Conservation (phyloP, 2,888 invertebrate genomes). For the Drosophila paranaensis region DNA sequence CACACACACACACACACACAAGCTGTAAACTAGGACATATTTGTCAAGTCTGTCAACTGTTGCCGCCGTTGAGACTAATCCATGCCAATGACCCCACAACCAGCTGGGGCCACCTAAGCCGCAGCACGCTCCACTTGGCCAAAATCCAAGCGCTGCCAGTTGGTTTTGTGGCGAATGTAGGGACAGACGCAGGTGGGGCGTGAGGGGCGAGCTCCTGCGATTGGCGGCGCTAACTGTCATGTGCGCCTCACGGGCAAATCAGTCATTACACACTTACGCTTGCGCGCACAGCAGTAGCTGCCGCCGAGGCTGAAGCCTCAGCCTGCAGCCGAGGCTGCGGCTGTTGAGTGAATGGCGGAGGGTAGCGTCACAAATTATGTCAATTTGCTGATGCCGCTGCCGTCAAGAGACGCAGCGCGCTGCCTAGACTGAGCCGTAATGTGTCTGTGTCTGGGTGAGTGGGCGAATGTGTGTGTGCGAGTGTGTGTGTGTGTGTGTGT, state of each 20-base stretch:
- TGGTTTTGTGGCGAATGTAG: conserved; percentile 53
- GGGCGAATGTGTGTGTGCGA: not conserved
- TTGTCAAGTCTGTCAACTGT: conserved; percentile 70
- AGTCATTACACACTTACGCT: conserved; percentile 78
- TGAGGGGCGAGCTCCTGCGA: conserved; percentile 16
- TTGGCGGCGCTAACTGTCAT: conserved; percentile 50
- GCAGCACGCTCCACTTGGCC: conserved; percentile 77
- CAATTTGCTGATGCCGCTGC: conserved; percentile 67
- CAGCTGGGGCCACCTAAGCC: conserved; percentile 73
- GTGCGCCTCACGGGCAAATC: conserved; percentile 73
- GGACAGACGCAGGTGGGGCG: not conserved
- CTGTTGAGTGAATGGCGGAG: conserved; percentile 14
- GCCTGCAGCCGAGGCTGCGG: conserved; percentile 19
- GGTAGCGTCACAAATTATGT: conserved; percentile 73
- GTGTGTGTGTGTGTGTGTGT: conserved; percentile 23
- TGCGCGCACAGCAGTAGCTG: conserved; percentile 49
- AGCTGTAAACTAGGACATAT: conserved; percentile 55
- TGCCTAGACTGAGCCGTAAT: conserved; percentile 24
- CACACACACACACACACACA: conserved; percentile 23
- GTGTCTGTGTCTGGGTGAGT: not conserved
- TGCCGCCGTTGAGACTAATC: conserved; percentile 63
- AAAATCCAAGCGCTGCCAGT: conserved; percentile 65
- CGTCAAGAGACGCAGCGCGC: conserved; percentile 36
- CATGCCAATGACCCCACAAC: conserved; percentile 65
- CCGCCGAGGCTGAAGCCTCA: conserved; percentile 18